phyloP scores from a whole-genome alignment of 2,888 invertebrate species.

The Leptarthrus brevirostris region DNA sequence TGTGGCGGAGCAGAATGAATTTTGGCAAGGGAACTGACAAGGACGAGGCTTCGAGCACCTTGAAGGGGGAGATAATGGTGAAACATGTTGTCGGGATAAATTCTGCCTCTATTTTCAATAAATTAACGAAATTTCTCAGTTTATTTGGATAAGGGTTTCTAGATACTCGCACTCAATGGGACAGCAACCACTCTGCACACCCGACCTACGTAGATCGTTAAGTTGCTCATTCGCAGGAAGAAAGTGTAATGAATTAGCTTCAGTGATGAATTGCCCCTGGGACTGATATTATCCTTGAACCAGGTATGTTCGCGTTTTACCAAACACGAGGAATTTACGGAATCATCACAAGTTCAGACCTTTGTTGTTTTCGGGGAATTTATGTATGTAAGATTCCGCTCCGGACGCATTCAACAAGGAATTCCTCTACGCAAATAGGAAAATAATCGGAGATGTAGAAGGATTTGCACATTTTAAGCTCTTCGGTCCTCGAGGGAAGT shows the following conservation, averaged over 20 bases:
- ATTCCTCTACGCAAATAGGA: not conserved
- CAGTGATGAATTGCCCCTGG: slow-evolving; percentile 18
- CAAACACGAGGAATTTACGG: not conserved
- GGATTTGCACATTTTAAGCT: slow-evolving; percentile 4
- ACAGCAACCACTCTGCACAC: not conserved
- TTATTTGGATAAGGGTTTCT: slow-evolving; percentile 25
- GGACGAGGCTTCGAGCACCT: slow-evolving; percentile 16
- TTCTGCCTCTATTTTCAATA: slow-evolving; percentile 51
- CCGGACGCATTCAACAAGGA: too few relatives aligned
- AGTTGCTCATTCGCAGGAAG: not conserved
- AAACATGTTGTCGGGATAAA: slow-evolving; percentile 50
- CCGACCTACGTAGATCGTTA: not conserved
- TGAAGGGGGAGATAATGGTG: slow-evolving; percentile 35
- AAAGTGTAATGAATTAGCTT: slow-evolving; percentile 16
- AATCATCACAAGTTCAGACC: too few relatives aligned
- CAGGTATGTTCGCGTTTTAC: not conserved
- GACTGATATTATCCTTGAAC: not conserved
- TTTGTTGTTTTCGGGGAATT: too few relatives aligned
- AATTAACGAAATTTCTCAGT: slow-evolving; percentile 52
- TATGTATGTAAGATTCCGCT: too few relatives aligned
- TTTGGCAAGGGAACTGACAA: not conserved
- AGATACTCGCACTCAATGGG: slow-evolving; percentile 18
- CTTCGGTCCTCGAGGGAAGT: too few relatives aligned
- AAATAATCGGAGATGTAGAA: slow-evolving; percentile 5
- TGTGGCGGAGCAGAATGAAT: not conserved